phyloP scores from a whole-genome alignment of 2,113 vertebrate species.

The Trochalopteron elliotii region DNA sequence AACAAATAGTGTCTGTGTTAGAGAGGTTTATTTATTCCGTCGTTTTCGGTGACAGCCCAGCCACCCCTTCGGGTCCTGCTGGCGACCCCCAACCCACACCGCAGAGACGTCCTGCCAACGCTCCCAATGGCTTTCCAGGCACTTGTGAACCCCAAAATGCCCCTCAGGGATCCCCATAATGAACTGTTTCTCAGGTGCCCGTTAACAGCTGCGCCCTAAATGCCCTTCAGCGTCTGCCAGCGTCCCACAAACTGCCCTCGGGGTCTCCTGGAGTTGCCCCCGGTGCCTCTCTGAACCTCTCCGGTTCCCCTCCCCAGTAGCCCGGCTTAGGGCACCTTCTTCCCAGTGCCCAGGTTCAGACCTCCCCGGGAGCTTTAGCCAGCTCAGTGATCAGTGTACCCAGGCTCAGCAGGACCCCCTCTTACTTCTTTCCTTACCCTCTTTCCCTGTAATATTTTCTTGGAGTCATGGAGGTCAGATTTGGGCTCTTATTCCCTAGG shows the following conservation, averaged over 20 bases:
- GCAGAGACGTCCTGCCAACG: not conserved
- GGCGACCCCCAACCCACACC: fast-evolving
- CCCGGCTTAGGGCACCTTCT: not conserved
- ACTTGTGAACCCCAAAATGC: not conserved
- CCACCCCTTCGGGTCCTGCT: not conserved
- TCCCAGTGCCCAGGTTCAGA: not conserved
- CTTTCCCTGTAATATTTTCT: not conserved
- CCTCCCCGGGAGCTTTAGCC: not conserved
- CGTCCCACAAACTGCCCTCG: not conserved
- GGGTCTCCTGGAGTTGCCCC: not conserved
- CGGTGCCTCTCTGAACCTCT: not conserved
- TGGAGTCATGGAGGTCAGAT: not conserved
- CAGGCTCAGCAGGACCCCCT: not conserved
- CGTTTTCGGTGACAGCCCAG: not conserved
- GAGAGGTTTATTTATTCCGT: not conserved
- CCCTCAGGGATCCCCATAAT: not conserved
- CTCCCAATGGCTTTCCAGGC: not conserved
- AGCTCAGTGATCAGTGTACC: not conserved
- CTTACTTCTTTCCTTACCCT: not conserved
- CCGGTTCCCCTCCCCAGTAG: not conserved
- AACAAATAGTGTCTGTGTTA: not conserved
- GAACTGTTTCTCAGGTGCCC: not conserved
- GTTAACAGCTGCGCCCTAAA: not conserved
- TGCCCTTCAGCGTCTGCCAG: not conserved
- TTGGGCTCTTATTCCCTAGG: not conserved